A percentile compares a stretch with the other conserved stretches of the same genome.
Conservation (phyloP, 2,888 invertebrate genomes). For the Melangyna quadrimaculata region DNA sequence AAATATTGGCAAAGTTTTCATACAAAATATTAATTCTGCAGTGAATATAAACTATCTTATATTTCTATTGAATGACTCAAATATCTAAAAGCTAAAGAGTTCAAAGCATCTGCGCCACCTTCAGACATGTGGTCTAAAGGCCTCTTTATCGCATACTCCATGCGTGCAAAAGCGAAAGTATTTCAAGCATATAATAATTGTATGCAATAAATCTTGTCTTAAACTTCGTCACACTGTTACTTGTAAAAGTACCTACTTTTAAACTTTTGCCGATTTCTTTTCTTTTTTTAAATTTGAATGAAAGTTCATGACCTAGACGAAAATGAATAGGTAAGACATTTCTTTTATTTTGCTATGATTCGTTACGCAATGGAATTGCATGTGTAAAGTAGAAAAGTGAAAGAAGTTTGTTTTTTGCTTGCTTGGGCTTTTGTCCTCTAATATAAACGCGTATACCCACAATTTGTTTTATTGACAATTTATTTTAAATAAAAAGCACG, state of each 20-base stretch:
- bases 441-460: background rate
- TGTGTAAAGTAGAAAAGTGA: background rate
- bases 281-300: background rate
- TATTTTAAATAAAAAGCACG: too few species aligned
- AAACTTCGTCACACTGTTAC: conserved; percentile 42
- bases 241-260: background rate
- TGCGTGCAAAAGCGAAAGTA: conserved; percentile 24
- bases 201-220: conserved; percentile 27
- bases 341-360: background rate
- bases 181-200: conserved; percentile 6
- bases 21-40: too few species aligned
- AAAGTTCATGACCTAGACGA: conserved; percentile 3
- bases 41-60: too few species aligned
- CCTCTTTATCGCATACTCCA: background rate
- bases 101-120: too few species aligned
- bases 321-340: background rate
- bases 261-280: background rate
- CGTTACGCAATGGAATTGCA: background rate
- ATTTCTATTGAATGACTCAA: too few species aligned
- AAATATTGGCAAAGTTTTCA: too few species aligned
- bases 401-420: background rate
- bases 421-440: background rate
- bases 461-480: background rate
- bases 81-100: too few species aligned
- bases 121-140: background rate